Base-by-base conservation (phyloP, 2,888 invertebrate species). In the Ophion costatus region DNA sequence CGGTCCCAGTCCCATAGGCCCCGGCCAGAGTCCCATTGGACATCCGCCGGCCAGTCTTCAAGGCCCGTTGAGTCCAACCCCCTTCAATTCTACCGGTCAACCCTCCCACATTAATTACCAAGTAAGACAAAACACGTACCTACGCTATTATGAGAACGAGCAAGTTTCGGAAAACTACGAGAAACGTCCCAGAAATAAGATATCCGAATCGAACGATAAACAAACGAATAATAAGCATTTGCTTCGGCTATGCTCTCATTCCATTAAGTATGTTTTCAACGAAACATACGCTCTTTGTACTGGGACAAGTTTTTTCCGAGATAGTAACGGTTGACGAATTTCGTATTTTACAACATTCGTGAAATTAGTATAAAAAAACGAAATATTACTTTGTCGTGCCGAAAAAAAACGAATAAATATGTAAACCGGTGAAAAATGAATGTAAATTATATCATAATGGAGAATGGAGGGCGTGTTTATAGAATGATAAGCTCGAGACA, bases 21-120 rank as follows among this genome's bases (percentile, higher is more conserved):
- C 93, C 70, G 93, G 93, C 78, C 92, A 93, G 82, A 94, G 92
- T 90, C 94, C 91, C 74, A 94, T 92, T 57, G 94, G 95, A 86
- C 95, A 95, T 93, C 96, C 96, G 51, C 96, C 96, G 4, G 95
- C 95, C 17, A 96, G 96, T 85, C 96, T 95, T 87, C 95, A 95
- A 89, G 93, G 93, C 92, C 89, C 94, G 90, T 90, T 95, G 91
- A 92, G 95, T 92, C 92, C 94, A 92, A 91, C 95, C 91, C 89
- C 95, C 94, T 91, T 95, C 95, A 89, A 95, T 94, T 88, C 95
- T 94, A 92, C 95, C 29, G 93, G 93, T 69, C 94, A 93, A 84
- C 93, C 93, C 33, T 94, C 94, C 67, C 96, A 96, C 91, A 95
- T 96, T 84, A 95, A 96, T 90, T 97, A 97, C 93, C 96, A 96